Evolutionary conservation across 2,113 vertebrate species (phyloP), one percentile per base, ranked within the genome.

Genomic region (Laticauda colubrina): DNA sequence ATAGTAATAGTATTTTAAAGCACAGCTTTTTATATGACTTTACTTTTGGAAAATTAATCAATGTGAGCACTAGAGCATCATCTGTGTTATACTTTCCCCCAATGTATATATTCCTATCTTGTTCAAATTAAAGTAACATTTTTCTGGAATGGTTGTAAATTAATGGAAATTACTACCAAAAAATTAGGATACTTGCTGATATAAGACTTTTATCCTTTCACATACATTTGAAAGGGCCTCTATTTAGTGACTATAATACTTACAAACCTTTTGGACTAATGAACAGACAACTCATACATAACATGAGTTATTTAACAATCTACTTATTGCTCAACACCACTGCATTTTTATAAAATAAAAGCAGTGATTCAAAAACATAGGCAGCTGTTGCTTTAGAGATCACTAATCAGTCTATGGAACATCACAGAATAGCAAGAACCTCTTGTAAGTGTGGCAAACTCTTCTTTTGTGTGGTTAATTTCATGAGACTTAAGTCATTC

Each of bases 51-150:
- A 12, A 18, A 89, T 45, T 88, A 91, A 34, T 29, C 34, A 81
- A 0, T 3, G 39, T 48, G 43, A 29, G 6, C 3, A 20, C 0
- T 0, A 48, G 18, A 56, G 15, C 26, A 34, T n/a, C 18, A 34
- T 69, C 69, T 92, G 10, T 15, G 4, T 64, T n/a, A 14, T 45
- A 29, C 2, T n/a, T 53, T 48, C 29, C 64, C 11, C 4, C 3
- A 0, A 20, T 1, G 0, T 56, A 45, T 5, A 5, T 0, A 0
- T 43, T 45, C 5, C 7, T 7, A 55, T 39, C 18, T 5, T 59
- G 51, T 90, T 34, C 5, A 51, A 29, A 56, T 6, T 53, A 0
- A 8, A 45, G 61, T 69, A n/a, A 51, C 5, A 61, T 29, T 86
- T 0, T 85, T 92, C 88, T 15, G 75, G 57, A 21, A 85, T 1